Conservation (phyloP, 1,140 invertebrate genomes). For the Tetramorium simillimum region DNA sequence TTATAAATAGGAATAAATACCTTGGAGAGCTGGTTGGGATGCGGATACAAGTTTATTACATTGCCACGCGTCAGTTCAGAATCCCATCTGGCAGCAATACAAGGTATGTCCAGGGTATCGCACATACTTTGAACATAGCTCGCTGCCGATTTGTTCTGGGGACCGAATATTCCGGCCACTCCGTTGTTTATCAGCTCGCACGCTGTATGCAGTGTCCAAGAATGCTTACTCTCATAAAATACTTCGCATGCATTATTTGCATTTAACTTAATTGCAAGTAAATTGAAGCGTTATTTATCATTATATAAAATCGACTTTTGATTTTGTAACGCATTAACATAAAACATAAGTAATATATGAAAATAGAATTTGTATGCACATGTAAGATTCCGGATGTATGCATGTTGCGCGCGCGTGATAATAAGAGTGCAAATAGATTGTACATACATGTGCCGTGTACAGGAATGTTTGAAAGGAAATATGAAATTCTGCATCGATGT, state of each 20-base stretch:
- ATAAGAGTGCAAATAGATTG: background rate
- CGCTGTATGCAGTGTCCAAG: conserved; percentile 82
- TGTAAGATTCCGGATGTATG: background rate
- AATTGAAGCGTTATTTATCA: background rate
- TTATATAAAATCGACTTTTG: background rate
- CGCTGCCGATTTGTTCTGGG: conserved; percentile 88
- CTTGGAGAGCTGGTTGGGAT: conserved; percentile 89
- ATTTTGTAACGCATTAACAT: background rate
- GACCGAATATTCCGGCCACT: conserved; percentile 93
- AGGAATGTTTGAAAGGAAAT: background rate
- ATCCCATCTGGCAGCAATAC: conserved; percentile 92
- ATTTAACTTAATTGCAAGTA: background rate
- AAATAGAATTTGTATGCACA: background rate
- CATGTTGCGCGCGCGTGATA: background rate
- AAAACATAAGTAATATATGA: background rate
- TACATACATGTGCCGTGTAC: background rate
- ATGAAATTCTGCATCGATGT: background rate
- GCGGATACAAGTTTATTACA: conserved; percentile 93
- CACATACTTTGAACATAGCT: conserved; percentile 94
- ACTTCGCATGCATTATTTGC: background rate
- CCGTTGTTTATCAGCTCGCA: conserved; percentile 87
- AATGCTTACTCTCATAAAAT: background rate
- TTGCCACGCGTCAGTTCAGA: conserved; percentile 87
- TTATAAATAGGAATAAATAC: conserved; percentile 75
- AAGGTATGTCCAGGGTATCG: conserved; percentile 94